Evolutionary conservation across 2,797 vertebrate species (phyloP), one percentile per base, ranked within the genome.

Genomic region (Otolemur crassicaudatus): DNA sequence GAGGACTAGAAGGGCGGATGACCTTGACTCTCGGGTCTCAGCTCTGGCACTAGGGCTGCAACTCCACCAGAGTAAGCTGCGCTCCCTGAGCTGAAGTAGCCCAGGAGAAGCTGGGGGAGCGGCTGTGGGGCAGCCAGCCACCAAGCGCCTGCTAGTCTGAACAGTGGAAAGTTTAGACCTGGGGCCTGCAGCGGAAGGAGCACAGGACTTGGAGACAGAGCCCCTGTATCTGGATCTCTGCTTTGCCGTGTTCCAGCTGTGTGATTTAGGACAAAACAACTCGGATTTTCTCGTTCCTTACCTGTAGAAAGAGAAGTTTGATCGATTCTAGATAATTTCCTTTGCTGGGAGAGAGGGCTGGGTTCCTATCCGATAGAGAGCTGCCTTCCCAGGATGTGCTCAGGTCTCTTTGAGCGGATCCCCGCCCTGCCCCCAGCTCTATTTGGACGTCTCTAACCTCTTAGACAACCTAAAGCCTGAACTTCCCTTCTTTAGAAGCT

Each of bases 401-500:
- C 46, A 49, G 72, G 65, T 67, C 58, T 76, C 58, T 56, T n/a
- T 67, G 37, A 73, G 29, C 29, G 8, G 14, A n/a, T 3, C 25
- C 37, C 3, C 10, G 5, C 29, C 49, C n/a, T 10, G 7, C 25
- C 34, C 37, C n/a, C 34, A 40, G 40, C 58, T 76, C 43, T 65
- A 34, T 63, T 23, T 22, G 29, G 40, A 73, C 69, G 58, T 72
- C 80, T 84, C 72, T 19, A 60, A 65, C n/a, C 13, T 83, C 67
- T 84, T 31, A 72, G 87, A 34, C 53, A 73, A 49, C 75, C 83
- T 53, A 9, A 53, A 94, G 27, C 67, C 61, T 90, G 85, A 94
- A 81, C 67, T 94, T 94, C 23, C 9, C 63, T 93, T 67, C 19
- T 23, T 87, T 80, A 61, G 72, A 80, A 82, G 22, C 65, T 97